Percentiles rank a stretch among this genome's conserved stretches.
These are phyloP conservation scores for Acanthisitta chloris DNA, from an alignment of 2,113 vertebrate genomes.

Conservation along the genomic window DNA sequence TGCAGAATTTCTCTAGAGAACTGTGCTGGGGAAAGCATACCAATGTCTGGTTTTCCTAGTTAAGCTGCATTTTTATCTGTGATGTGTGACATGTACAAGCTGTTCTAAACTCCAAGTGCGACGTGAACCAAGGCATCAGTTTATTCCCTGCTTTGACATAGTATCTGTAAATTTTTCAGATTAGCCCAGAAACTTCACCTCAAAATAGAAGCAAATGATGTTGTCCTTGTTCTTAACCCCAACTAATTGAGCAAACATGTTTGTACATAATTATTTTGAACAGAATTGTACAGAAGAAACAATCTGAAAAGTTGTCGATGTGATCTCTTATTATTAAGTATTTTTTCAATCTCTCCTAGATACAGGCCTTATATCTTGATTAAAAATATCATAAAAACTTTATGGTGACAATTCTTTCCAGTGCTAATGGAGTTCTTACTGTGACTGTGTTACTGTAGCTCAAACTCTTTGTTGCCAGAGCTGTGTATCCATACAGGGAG, in stretches of 20 bases:
- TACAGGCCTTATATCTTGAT: not conserved
- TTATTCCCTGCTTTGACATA: not conserved
- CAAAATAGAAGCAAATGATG: not conserved
- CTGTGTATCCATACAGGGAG: not conserved
- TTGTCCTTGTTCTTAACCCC: not conserved
- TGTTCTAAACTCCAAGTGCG: not conserved
- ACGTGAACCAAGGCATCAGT: not conserved
- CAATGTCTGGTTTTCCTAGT: not conserved
- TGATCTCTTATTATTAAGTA: not conserved
- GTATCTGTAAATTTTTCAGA: not conserved
- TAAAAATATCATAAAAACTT: not conserved
- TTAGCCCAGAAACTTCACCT: not conserved
- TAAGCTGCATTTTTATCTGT: not conserved
- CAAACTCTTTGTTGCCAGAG: not conserved
- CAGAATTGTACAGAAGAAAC: not conserved
- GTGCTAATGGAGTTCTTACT: not conserved
- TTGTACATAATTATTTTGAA: not conserved
- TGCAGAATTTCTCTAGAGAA: not conserved
- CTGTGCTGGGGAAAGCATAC: not conserved
- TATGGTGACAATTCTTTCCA: not conserved
- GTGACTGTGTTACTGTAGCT: not conserved
- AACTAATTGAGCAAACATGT: not conserved
- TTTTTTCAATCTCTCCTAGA: not conserved
- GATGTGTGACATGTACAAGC: not conserved
- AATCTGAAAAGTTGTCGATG: not conserved